Evolutionary conservation across 2,797 vertebrate species (phyloP), one percentile per base, ranked within the genome.

Genomic region (Mus minutoides): DNA sequence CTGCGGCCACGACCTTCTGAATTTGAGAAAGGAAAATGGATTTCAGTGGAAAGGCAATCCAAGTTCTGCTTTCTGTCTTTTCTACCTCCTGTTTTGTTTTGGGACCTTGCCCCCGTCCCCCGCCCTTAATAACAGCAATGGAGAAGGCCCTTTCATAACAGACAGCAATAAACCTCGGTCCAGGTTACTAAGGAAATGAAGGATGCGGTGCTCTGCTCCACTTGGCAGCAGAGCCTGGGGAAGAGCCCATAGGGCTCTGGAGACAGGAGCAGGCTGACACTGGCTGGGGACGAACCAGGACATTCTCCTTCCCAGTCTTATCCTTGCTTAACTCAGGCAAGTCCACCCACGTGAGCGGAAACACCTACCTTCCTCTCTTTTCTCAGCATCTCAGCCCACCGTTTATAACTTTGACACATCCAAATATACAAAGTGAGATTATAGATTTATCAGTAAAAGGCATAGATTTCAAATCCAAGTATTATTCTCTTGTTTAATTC

Each of bases 61-160:
- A 86, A 76, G 46, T 64, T 89, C 75, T 86, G 56, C 26, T 94
- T 80, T 67, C 37, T 77, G 22, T 76, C 37, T 79, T 86, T 78
- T 58, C 34, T 71, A 19, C 49, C 5, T 49, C 10, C 31, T 85
- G 31, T 60, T 2, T n/a, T 34, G 21, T 91, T 88, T 94, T 71
- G 31, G 21, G 64, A 19, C 37, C 71, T 94, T 8, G 31, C 75
- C 83, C 37, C 6, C 34, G 10, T 49, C 49, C 3, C 4, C 11
- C 46, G 0, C 67, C 34, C 69, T 37, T 0, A 2, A 96, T 60
- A 91, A 78, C 0, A 82, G 9, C 88, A 52, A 34, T 56, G 49
- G 58, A 10, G 71, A 56, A 22, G 43, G 69, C 12, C 77, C 2
- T 78, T 85, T 49, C 83, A 22, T 22, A 49, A 58, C 62, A 79